phyloP scores from a whole-genome alignment of 1,140 invertebrate species.

The Caerostris extrusa region DNA sequence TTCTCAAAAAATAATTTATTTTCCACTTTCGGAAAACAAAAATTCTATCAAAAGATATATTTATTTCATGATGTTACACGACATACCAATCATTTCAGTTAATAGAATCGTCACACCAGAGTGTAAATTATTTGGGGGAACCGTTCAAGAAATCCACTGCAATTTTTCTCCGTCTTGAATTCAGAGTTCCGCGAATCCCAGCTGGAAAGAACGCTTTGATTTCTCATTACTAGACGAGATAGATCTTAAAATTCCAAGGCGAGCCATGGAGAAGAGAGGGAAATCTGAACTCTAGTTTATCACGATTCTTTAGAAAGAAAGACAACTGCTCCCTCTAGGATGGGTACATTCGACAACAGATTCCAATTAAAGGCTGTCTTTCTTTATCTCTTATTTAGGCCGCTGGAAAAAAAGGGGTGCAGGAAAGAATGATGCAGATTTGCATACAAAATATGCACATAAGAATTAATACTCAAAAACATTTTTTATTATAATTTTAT shows the following conservation, averaged over 20 bases:
- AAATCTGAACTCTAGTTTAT: background rate
- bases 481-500: too few relatives aligned
- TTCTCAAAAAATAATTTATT: background rate
- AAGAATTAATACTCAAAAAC: too few relatives aligned
- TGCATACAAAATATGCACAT: too few relatives aligned
- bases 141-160: background rate
- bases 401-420: background rate
- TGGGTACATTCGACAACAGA: background rate
- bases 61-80: background rate
- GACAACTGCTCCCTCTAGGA: background rate
- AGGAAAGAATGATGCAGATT: conserved; percentile 27
- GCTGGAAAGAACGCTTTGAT: conserved; percentile 1
- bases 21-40: background rate
- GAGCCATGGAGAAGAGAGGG: background rate
- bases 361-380: conserved; percentile 40
- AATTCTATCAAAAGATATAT: background rate
- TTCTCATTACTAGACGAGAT: background rate
- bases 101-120: background rate
- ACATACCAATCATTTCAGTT: background rate
- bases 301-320: background rate
- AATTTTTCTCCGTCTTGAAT: background rate
- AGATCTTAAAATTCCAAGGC: conserved; percentile 3
- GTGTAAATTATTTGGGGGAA: conserved; percentile 13
- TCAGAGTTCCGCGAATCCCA: background rate
- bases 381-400: conserved; percentile 33